Conservation (phyloP, 2,113 vertebrate species). For the Halcyon malimbica region DNA sequence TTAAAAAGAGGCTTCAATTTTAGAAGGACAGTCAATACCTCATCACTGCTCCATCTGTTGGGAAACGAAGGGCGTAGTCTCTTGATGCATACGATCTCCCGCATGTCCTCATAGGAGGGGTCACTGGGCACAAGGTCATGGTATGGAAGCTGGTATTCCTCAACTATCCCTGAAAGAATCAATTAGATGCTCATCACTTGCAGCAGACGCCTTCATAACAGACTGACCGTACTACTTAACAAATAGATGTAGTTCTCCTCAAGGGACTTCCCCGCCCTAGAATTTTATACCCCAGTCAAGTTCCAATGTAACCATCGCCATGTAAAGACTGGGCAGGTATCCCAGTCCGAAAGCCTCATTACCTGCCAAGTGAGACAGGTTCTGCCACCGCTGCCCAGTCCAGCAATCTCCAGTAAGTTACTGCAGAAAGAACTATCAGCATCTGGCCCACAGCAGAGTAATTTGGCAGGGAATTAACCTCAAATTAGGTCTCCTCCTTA, state of each 20-base stretch:
- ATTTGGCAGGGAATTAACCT: background rate
- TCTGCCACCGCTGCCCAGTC: background rate
- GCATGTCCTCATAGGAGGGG: conserved; percentile 96
- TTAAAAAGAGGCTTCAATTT: background rate
- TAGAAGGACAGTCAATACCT: conserved; percentile 75
- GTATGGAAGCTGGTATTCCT: conserved; percentile 95
- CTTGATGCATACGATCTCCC: conserved; percentile 94
- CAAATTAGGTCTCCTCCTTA: background rate
- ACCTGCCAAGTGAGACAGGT: background rate
- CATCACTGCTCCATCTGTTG: conserved; percentile 95
- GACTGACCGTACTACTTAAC: background rate
- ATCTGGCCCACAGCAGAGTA: background rate
- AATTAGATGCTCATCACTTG: background rate
- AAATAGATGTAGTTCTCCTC: background rate
- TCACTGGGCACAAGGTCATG: conserved; percentile 92
- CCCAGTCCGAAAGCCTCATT: background rate
- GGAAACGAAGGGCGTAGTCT: conserved; percentile 91
- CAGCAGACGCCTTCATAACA: background rate
- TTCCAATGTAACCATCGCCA: background rate
- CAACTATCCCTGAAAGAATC: conserved; percentile 86
- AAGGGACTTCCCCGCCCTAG: background rate
- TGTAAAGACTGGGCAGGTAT: background rate
- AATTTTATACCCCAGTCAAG: background rate
- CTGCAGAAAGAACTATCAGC: background rate
- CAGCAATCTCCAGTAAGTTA: background rate